A percentile compares a stretch with the other conserved stretches of the same genome.
These are phyloP conservation scores for Trachelipus rathkii DNA, from an alignment of 1,140 invertebrate species.

Conservation along the genomic window DNA sequence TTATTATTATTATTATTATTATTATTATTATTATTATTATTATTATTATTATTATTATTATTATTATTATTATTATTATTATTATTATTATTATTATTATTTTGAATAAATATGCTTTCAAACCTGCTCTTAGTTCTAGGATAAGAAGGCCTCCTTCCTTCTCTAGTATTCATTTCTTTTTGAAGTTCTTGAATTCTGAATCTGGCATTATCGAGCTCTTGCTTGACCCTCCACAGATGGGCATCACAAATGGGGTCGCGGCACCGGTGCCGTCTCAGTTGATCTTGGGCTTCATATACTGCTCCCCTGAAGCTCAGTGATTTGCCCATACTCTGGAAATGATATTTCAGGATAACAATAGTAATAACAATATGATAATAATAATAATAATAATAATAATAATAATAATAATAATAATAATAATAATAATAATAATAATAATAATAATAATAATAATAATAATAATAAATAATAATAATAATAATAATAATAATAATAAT, in stretches of 20 bases:
- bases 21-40: too few relatives aligned
- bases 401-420: conserved; percentile 33
- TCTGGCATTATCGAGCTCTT: conserved; percentile 78
- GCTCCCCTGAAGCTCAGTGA: conserved; percentile 82
- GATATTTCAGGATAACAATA: background rate
- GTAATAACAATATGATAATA: background rate
- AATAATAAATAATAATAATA: too few relatives aligned
- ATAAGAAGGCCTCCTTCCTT: background rate
- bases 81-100: too few relatives aligned
- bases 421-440: too few relatives aligned
- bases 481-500: too few relatives aligned
- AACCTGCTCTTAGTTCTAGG: conserved; percentile 9
- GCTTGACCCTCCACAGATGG: conserved; percentile 75
- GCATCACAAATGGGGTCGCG: conserved; percentile 50
- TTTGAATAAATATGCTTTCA: background rate
- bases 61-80: too few relatives aligned
- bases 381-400: background rate
- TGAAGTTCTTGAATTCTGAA: conserved; percentile 76
- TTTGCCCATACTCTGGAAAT: conserved; percentile 63
- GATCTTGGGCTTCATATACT: conserved; percentile 76
- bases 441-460: too few relatives aligned
- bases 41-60: too few relatives aligned
- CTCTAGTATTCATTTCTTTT: conserved; percentile 56
- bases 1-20: too few relatives aligned
- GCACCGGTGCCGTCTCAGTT: conserved; percentile 38